Evolutionary conservation across 2,888 invertebrate species (phyloP).

Genomic region (Meliscaeva auricollis): DNA sequence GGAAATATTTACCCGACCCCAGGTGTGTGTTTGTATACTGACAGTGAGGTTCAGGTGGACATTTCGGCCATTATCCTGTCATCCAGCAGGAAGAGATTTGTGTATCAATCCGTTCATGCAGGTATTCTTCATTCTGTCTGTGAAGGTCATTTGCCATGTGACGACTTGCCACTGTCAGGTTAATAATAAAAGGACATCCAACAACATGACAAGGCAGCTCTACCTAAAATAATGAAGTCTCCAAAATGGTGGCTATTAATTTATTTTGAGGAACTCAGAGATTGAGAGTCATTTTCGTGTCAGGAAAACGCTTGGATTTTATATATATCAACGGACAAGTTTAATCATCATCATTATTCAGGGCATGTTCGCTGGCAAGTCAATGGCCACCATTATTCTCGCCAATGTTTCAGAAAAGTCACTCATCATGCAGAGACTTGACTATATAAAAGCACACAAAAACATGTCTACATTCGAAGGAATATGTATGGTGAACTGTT

Average conservation of each 20-base stretch:
- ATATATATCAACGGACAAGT: slow-evolving; percentile 20
- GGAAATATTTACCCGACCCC: slow-evolving; percentile 25
- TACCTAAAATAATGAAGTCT: slow-evolving; percentile 1
- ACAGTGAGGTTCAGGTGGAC: not conserved
- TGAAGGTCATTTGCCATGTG: slow-evolving; percentile 41
- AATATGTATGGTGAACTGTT: too few species aligned
- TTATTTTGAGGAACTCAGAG: slow-evolving; percentile 29
- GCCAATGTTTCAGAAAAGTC: slow-evolving; percentile 28
- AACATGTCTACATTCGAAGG: not conserved
- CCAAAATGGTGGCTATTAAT: slow-evolving; percentile 49
- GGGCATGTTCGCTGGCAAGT: slow-evolving; percentile 54
- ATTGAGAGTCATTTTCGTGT: slow-evolving; percentile 30
- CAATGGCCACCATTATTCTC: slow-evolving; percentile 58
- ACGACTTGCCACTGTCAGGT: slow-evolving; percentile 5
- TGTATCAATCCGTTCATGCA: slow-evolving; percentile 62
- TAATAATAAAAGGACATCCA: slow-evolving; percentile 47
- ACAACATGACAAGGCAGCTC: slow-evolving; percentile 19
- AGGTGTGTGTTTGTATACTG: slow-evolving; percentile 12
- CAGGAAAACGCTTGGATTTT: slow-evolving; percentile 31
- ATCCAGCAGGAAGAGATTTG: slow-evolving; percentile 48
- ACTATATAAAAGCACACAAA: not conserved
- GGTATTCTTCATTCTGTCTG: slow-evolving; percentile 28
- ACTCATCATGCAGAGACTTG: slow-evolving; percentile 9
- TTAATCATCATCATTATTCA: slow-evolving; percentile 64
- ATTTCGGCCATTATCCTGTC: not conserved